These are phyloP conservation scores for Resseliella maxima DNA, from an alignment of 2,888 invertebrate genomes.

Conservation along the genomic window DNA sequence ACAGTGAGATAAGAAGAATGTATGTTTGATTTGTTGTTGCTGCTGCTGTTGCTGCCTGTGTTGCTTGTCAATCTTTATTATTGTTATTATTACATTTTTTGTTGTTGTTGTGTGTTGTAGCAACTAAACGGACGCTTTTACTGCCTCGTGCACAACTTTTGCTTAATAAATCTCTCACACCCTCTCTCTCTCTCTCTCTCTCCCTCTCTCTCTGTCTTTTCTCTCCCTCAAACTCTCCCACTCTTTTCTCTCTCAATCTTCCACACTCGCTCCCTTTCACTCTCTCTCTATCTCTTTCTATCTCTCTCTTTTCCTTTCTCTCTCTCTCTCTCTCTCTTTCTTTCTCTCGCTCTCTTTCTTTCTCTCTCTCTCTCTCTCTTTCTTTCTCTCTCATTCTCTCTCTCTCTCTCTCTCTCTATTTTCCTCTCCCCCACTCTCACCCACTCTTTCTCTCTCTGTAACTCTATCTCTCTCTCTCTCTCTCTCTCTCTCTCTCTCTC, in stretches of 20 bases:
- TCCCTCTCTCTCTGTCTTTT: too few species aligned
- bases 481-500: background rate
- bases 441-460: background rate
- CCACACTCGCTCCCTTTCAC: too few species aligned
- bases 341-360: background rate
- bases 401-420: too few species aligned
- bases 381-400: background rate
- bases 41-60: background rate
- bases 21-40: conserved; percentile 45
- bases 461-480: background rate
- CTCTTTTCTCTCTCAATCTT: background rate
- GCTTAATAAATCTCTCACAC: background rate
- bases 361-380: background rate
- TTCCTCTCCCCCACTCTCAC: background rate
- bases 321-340: background rate
- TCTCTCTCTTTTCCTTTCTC: background rate
- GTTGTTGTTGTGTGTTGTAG: background rate
- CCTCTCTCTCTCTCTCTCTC: background rate
- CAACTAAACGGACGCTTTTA: background rate
- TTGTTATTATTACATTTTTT: conserved; percentile 53
- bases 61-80: conserved; percentile 31
- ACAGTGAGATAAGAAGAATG: conserved; percentile 26
- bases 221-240: background rate
- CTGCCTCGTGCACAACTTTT: background rate
- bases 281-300: background rate